A percentile compares a stretch with the other conserved stretches of the same genome.
Conservation (phyloP, 2,113 vertebrate genomes). For the Pteronura brasiliensis region DNA sequence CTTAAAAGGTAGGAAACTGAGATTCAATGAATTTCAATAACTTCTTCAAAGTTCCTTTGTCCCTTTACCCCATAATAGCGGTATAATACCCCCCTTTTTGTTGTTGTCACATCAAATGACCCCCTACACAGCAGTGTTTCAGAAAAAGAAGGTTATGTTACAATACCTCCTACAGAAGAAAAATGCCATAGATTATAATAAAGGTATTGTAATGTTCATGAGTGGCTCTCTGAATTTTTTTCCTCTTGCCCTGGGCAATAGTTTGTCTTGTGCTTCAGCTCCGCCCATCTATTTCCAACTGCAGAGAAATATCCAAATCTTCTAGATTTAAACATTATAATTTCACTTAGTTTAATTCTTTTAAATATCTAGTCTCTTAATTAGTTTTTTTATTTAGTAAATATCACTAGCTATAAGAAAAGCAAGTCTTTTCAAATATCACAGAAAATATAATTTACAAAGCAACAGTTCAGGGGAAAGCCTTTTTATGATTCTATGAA, state of each 20-base stretch:
- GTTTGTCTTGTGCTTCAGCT: neutral
- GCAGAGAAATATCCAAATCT: neutral
- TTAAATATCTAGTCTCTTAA: neutral
- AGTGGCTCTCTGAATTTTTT: neutral
- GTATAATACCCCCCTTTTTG: rapidly evolving
- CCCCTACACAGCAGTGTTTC: neutral
- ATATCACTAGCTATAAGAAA: neutral
- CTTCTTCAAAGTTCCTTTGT: neutral
- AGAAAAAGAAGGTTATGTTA: neutral
- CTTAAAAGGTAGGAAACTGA: neutral
- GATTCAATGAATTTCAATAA: neutral
- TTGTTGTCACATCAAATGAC: neutral
- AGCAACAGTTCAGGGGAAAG: neutral
- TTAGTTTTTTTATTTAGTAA: neutral
- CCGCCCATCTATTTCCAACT: neutral
- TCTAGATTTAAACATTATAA: neutral
- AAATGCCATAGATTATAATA: neutral
- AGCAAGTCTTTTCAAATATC: neutral
- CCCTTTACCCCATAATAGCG: neutral
- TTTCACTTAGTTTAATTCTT: neutral
- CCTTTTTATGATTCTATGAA: neutral
- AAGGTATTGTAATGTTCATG: neutral
- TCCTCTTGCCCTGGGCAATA: neutral
- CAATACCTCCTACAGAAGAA: neutral
- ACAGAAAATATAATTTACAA: neutral